phyloP scores from a whole-genome alignment of 92 coral and sea anemone species.

The Anthopleura xanthogrammica region DNA sequence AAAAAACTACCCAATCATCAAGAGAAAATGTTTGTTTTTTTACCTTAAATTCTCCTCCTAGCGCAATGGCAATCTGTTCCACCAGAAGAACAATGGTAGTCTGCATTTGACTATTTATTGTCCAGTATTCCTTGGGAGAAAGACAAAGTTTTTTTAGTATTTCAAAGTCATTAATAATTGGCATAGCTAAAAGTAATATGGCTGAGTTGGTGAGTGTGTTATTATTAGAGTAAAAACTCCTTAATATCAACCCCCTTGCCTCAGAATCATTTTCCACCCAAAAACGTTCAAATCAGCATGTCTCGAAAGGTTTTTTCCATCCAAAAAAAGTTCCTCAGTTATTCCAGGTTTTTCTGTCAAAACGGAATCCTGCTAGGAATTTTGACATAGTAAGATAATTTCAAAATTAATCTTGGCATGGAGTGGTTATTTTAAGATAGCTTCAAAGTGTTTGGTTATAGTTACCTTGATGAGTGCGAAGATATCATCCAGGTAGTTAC shows the following conservation, averaged over 20 bases:
- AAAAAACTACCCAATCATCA: not conserved
- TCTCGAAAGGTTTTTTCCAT: no score
- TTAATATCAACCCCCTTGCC: no score
- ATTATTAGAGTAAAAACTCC: no score
- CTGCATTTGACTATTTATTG: conserved; percentile 92
- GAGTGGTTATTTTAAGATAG: not conserved
- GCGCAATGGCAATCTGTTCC: conserved; percentile 90
- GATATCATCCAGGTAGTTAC: conserved; percentile 89
- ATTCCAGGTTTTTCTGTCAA: no score
- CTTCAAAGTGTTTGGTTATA: not conserved
- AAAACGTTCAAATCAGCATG: no score
- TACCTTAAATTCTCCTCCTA: conserved; percentile 91
- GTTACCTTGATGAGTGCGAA: conserved; percentile 84
- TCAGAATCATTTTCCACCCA: no score
- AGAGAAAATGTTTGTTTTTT: not conserved
- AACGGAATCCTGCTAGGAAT: no score
- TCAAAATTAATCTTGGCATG: no score
- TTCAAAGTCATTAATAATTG: not conserved
- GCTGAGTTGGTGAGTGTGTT: no score
- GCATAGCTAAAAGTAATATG: no score
- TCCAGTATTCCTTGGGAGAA: conserved; percentile 79
- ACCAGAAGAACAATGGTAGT: conserved; percentile 90
- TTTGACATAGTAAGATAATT: no score
- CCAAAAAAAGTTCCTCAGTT: no score
- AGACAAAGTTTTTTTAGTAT: not conserved